Conservation (phyloP, 2,113 vertebrate genomes). For the Podiceps cristatus region DNA sequence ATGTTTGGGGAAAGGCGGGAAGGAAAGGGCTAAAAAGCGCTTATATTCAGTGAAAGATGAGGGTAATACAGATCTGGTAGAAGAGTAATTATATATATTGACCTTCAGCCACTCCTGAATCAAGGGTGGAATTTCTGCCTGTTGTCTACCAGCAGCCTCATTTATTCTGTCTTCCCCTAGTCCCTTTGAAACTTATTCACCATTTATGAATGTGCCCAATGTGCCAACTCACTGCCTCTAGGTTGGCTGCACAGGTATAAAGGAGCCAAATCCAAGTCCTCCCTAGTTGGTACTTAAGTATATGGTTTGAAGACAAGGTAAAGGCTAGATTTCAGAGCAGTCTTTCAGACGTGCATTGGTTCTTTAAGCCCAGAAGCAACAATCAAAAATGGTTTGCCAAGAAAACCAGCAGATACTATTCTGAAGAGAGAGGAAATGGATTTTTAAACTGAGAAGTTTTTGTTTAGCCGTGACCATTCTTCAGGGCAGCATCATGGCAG, state of each 20-base stretch:
- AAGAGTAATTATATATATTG: neutral
- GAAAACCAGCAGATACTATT: neutral
- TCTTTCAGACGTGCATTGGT: neutral
- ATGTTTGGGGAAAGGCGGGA: neutral
- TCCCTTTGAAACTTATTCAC: neutral
- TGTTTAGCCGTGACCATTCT: conserved; percentile 14
- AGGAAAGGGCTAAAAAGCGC: neutral
- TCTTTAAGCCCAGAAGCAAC: neutral
- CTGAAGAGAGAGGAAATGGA: neutral
- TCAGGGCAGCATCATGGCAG: conserved; percentile 13
- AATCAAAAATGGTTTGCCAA: neutral
- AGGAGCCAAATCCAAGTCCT: neutral
- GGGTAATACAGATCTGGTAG: neutral
- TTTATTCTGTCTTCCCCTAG: neutral
- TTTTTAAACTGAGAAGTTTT: conserved; percentile 2
- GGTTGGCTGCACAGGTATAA: neutral
- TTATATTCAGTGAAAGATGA: neutral
- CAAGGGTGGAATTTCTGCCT: neutral
- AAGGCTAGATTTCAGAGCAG: neutral
- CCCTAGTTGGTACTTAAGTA: neutral
- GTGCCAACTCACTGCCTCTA: neutral
- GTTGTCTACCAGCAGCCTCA: neutral
- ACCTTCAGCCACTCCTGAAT: neutral
- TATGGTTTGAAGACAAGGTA: neutral
- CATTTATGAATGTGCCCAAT: accelerated